Conservation (phyloP, 30 jellyfish, hydroid and myxozoan species). For the Aurelia coerulea region DNA sequence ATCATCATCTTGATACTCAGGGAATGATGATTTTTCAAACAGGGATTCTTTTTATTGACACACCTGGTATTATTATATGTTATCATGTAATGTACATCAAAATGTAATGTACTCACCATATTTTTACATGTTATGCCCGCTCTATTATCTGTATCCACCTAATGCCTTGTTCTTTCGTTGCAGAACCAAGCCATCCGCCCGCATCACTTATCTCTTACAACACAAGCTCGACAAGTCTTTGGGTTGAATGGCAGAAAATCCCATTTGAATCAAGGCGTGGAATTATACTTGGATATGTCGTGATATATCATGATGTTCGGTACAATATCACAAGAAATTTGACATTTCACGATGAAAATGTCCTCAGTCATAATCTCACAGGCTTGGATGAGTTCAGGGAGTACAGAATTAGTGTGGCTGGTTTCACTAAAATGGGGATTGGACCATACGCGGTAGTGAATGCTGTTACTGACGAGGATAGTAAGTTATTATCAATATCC, state of each 20-base stretch:
- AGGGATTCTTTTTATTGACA: no score
- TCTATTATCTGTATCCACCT: no score
- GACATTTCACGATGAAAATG: slow-evolving; percentile 24
- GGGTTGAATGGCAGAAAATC: slow-evolving; percentile 64
- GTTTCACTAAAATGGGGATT: slow-evolving; percentile 50
- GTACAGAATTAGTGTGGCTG: slow-evolving; percentile 55
- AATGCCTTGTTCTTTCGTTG: background rate
- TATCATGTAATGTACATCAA: no score
- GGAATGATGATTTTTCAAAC: no score
- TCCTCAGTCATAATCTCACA: slow-evolving; percentile 36
- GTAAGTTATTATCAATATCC: slow-evolving; percentile 5
- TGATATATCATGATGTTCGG: slow-evolving; percentile 22
- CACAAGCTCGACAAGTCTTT: slow-evolving; percentile 69
- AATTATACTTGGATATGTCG: slow-evolving; percentile 36
- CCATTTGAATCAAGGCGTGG: slow-evolving; percentile 58
- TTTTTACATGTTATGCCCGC: no score
- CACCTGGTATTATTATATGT: no score
- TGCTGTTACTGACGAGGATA: slow-evolving; percentile 61
- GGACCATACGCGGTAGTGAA: slow-evolving; percentile 38
- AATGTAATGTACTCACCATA: no score
- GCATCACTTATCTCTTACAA: slow-evolving; percentile 41
- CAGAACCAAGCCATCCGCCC: slow-evolving; percentile 54
- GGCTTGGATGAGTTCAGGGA: slow-evolving; percentile 61
- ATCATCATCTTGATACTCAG: no score
- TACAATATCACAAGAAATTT: slow-evolving; percentile 36